These are phyloP conservation scores for Sceliomorpha sp. DNA, from an alignment of 2,888 invertebrate species.

Conservation along the genomic window DNA sequence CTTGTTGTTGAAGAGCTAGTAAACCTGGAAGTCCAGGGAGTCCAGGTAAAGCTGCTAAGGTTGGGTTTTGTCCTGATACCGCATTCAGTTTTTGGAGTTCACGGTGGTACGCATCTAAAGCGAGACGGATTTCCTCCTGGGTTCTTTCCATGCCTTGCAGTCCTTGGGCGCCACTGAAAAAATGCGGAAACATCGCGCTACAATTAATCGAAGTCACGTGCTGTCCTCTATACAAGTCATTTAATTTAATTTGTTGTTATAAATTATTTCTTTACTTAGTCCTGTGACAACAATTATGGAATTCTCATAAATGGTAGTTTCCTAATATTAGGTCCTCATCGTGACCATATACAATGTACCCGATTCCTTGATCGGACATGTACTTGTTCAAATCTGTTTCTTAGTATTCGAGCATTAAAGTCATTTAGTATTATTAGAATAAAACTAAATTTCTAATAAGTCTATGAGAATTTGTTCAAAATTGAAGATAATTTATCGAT, in stretches of 20 bases:
- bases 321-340: no score
- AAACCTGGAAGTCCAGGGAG: constrained; percentile 85
- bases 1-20: constrained; percentile 89
- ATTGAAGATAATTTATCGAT: no score
- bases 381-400: no score
- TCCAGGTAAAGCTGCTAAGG: constrained; percentile 82
- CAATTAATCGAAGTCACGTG: constrained; percentile 79
- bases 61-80: constrained; percentile 76
- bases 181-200: constrained; percentile 89
- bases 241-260: constrained; percentile 33
- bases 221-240: constrained; percentile 79
- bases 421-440: no score
- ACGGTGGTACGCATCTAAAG: constrained; percentile 94
- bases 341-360: no score
- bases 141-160: constrained; percentile 81
- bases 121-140: constrained; percentile 94
- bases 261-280: constrained; percentile 4
- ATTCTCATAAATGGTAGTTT: no score
- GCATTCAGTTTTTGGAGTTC: constrained; percentile 94
- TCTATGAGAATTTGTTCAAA: no score
- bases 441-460: no score
- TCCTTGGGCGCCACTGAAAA: constrained; percentile 86
- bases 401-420: no score
- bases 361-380: no score
- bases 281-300: no score